Evolutionary conservation across 2,113 vertebrate species (phyloP).

Genomic region (Echinops telfairi): DNA sequence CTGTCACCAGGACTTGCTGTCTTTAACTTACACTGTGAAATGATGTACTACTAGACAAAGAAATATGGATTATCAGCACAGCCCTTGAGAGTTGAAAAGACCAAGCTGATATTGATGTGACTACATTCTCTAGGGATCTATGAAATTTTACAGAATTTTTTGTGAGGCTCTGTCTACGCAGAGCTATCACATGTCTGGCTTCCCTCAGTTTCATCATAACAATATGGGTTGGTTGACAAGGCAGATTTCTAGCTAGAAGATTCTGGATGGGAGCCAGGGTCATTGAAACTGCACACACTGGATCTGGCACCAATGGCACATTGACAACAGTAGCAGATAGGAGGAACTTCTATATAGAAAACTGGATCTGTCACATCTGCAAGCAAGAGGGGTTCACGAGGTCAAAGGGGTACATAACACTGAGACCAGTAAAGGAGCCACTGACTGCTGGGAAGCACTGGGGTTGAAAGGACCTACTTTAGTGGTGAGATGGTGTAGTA

Average conservation of each 20-base stretch:
- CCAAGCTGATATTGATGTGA: accelerated
- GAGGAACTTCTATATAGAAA: neutral
- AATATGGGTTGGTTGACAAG: neutral
- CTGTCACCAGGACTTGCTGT: conserved; percentile 55
- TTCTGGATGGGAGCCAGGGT: neutral
- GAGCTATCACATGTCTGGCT: accelerated
- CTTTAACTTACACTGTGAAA: neutral
- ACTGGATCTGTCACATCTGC: accelerated
- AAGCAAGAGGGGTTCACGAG: no score
- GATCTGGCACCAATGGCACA: neutral
- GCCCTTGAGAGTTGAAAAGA: neutral
- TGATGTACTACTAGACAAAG: conserved; percentile 27
- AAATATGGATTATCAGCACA: neutral
- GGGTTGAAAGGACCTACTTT: neutral
- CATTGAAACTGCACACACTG: accelerated
- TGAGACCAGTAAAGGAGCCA: accelerated
- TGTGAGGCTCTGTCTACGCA: neutral
- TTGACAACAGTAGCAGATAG: neutral
- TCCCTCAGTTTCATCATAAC: neutral
- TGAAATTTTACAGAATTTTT: accelerated
- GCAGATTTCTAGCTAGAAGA: no score
- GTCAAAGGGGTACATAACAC: accelerated
- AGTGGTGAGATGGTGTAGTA: accelerated
- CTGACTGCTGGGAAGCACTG: neutral
- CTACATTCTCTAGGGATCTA: accelerated